Evolutionary conservation across 2,113 vertebrate genomes (phyloP).

Genomic region (Caranx ignobilis): DNA sequence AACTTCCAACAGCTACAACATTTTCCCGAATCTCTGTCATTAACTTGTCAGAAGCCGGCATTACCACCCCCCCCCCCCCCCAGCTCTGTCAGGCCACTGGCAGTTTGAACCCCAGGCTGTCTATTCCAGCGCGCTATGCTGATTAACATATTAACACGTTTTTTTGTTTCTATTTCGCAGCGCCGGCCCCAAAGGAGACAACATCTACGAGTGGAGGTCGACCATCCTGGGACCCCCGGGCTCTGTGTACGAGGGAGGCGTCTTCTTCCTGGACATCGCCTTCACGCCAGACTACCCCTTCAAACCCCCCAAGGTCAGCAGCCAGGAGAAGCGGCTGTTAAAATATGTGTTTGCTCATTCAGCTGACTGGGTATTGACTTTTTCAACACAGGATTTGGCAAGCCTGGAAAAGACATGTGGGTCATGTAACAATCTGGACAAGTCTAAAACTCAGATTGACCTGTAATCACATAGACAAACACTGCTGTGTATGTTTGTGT

Average conservation of each 20-base stretch:
- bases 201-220: slow-evolving; percentile 99
- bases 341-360: neutral
- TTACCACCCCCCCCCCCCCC: slow-evolving; percentile 21
- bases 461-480: no score
- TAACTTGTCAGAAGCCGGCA: slow-evolving; percentile 57
- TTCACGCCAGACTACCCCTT: slow-evolving; percentile 99
- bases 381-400: neutral
- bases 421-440: slow-evolving; percentile 7
- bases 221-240: slow-evolving; percentile 98
- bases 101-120: slow-evolving; percentile 42
- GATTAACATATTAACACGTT: slow-evolving; percentile 60
- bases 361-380: neutral
- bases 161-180: slow-evolving; percentile 82
- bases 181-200: slow-evolving; percentile 99
- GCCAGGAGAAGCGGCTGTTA: neutral
- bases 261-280: slow-evolving; percentile 99
- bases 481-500: no score
- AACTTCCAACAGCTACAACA: slow-evolving; percentile 12
- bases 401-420: neutral
- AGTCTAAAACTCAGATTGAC: neutral
- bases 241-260: slow-evolving; percentile 98
- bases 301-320: slow-evolving; percentile 97
- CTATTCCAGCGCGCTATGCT: neutral
- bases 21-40: slow-evolving; percentile 55
- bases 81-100: slow-evolving; percentile 30